Conservation (phyloP, 2,888 invertebrate genomes). For the Hirtodrosophila confusa region DNA sequence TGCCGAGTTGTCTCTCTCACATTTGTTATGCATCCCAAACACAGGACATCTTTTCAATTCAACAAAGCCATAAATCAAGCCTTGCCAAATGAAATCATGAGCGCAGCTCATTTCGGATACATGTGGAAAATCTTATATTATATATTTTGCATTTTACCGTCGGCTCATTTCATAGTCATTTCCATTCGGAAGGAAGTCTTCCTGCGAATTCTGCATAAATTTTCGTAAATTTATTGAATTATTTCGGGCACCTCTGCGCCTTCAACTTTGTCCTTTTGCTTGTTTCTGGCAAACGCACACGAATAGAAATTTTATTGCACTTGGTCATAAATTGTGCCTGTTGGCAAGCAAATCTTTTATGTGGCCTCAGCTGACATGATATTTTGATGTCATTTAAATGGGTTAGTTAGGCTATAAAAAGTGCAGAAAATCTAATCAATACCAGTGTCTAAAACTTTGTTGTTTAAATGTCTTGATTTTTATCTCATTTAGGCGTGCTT, state of each 20-base stretch:
- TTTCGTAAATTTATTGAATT: constrained; percentile 23
- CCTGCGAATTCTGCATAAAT: constrained; percentile 9
- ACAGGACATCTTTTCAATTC: too few species aligned
- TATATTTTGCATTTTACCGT: constrained; percentile 1
- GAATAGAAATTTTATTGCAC: constrained; percentile 21
- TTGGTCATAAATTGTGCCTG: constrained; percentile 11
- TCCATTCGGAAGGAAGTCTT: too few species aligned
- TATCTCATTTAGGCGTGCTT: too few species aligned
- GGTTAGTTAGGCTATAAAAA: too few species aligned
- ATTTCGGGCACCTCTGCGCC: constrained; percentile 4
- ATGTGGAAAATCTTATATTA: background rate
- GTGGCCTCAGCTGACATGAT: constrained; percentile 11
- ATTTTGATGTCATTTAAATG: background rate
- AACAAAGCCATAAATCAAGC: constrained; percentile 14
- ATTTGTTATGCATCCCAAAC: constrained; percentile 3
- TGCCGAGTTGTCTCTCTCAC: too few species aligned
- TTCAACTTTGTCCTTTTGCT: constrained; percentile 3
- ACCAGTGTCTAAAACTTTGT: background rate
- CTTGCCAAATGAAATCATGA: constrained; percentile 2
- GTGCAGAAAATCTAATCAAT: background rate
- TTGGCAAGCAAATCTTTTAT: background rate
- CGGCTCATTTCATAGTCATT: background rate
- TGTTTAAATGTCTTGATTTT: too few species aligned
- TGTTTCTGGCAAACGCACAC: constrained; percentile 1
- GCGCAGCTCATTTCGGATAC: constrained; percentile 1